phyloP scores from a whole-genome alignment of 92 coral and sea anemone species.

The Zoanthus solanderi region DNA sequence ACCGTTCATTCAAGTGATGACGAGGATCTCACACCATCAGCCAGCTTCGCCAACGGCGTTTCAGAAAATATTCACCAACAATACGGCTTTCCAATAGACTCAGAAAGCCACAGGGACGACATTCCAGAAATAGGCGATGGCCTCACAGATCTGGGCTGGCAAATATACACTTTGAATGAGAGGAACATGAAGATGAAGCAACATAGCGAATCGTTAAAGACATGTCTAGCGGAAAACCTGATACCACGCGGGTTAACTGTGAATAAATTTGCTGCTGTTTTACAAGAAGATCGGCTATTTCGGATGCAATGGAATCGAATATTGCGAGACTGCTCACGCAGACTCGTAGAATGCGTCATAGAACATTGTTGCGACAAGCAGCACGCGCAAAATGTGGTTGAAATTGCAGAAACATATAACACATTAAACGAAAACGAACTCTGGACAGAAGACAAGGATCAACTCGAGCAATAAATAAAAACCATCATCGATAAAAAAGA shows the following conservation, averaged over 20 bases:
- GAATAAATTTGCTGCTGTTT: neutral
- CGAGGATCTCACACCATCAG: slow-evolving; percentile 10
- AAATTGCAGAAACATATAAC: slow-evolving; percentile 1
- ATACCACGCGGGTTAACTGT: neutral
- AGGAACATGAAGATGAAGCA: slow-evolving; percentile 1
- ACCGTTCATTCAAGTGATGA: neutral
- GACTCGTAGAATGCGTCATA: slow-evolving; percentile 5
- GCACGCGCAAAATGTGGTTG: slow-evolving; percentile 1
- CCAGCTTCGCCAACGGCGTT: neutral
- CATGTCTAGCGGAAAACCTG: neutral
- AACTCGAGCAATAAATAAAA: slow-evolving; percentile 33
- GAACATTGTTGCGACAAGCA: neutral
- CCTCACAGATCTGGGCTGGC: slow-evolving; percentile 6
- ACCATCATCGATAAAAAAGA: slow-evolving; percentile 39
- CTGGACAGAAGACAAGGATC: slow-evolving; percentile 44
- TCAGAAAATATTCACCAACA: neutral
- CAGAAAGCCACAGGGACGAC: neutral
- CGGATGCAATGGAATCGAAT: slow-evolving; percentile 4
- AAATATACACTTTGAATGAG: neutral
- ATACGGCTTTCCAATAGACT: neutral
- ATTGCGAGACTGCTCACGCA: slow-evolving; percentile 35
- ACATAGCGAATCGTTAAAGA: neutral
- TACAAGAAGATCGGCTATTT: slow-evolving; percentile 1
- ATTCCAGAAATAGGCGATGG: slow-evolving; percentile 8
- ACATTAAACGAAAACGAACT: neutral